Base-by-base conservation (phyloP, 2,113 vertebrate species). In the Pygoscelis antarcticus region DNA sequence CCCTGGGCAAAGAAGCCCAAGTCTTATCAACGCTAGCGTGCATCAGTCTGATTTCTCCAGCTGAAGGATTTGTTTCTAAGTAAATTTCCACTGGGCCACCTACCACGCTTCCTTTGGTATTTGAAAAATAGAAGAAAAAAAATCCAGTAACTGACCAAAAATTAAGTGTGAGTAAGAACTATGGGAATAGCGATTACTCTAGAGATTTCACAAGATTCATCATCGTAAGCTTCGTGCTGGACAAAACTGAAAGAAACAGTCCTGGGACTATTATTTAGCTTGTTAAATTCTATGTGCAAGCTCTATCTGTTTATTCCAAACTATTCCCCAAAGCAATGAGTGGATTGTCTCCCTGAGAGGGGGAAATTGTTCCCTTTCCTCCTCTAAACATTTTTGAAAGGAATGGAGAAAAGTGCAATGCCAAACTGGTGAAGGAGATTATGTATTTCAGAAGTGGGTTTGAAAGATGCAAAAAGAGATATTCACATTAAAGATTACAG, bases 201-300 rank as follows among this genome's bases (percentile, higher is more conserved):
- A 87, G 87, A 84, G 57, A 91, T 92, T 97, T 96, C 71, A 92
- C 84, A 83, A 90, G 91, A 42, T 86, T 75, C 75, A 85, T 71
- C 82, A 55, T 69, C 78, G 47, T 69, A 87, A 93, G 66, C 64
- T 75, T 55, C 47, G 42, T 85, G 60, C 40, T 65, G 84, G 84
- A 92, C 49, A 85, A 87, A 97, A 90, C 83, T 81, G 78, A 97
- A 97, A 91, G 60, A 88, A 68, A 62, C 49, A 44, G 57, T 49
- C 68, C 68, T 23, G 16, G 19, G 47, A 82, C 62, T 62, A 65
- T 52, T 77, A 91, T 71, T 96, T 89, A 95, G 76, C 23, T 89
- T 68, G 52, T 85, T 88, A 81, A 66, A 77, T 78, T 52, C 52
- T 85, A 29, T 82, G 44, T 74, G 52, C 47, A 92, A 96, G 82